Evolutionary conservation across 2,888 invertebrate genomes (phyloP).

Genomic region (Leucozona laternaria): DNA sequence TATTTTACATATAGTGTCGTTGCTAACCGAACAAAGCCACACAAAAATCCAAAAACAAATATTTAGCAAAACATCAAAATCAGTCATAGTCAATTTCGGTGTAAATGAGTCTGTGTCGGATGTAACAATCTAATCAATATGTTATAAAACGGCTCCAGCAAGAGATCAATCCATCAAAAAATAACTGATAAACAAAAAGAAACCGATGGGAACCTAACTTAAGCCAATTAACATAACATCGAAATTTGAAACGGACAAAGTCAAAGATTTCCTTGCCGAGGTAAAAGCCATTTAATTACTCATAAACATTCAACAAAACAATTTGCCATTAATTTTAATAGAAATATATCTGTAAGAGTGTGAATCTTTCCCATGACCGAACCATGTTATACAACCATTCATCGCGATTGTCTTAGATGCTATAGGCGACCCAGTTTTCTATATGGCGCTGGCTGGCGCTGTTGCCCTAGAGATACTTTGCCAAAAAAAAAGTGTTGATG

Average conservation of each 20-base stretch:
- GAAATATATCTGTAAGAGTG: constrained; percentile 2
- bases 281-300: constrained; percentile 34
- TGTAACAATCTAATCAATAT: constrained; percentile 29
- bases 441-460: too few relatives aligned
- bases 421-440: constrained; percentile 25
- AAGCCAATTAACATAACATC: constrained; percentile 6
- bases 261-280: constrained; percentile 18
- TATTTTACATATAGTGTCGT: too few relatives aligned
- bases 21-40: not conserved
- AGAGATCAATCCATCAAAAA: constrained; percentile 11
- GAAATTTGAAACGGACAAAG: not conserved
- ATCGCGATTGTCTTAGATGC: constrained; percentile 37
- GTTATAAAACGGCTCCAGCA: not conserved
- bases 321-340: constrained; percentile 29
- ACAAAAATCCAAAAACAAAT: constrained; percentile 1
- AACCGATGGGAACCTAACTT: constrained; percentile 1
- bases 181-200: not conserved
- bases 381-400: constrained; percentile 41
- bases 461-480: not conserved
- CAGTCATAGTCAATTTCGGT: constrained; percentile 1
- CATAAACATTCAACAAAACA: constrained; percentile 37
- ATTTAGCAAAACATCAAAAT: constrained; percentile 19
- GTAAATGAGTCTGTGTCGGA: constrained; percentile 11
- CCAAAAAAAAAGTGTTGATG: constrained; percentile 21
- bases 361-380: constrained; percentile 44